phyloP scores from a whole-genome alignment of 2,888 invertebrate genomes.

The Branchellion lobata region DNA sequence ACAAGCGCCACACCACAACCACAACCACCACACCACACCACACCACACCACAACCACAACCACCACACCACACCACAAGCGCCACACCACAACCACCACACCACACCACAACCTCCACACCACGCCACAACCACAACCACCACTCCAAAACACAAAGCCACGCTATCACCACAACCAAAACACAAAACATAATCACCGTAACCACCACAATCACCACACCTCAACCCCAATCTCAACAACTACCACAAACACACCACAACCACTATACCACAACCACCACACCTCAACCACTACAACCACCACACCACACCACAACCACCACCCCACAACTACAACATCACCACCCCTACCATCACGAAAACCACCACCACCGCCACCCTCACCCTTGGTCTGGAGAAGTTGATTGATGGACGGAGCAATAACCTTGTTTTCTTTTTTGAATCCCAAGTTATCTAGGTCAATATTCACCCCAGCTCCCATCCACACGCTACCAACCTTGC shows the following conservation, averaged over 20 bases:
- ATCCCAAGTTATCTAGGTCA: conserved; percentile 77
- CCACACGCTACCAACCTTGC: conserved; percentile 54
- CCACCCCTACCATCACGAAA: background rate
- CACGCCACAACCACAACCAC: no score
- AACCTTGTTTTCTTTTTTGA: conserved; percentile 58
- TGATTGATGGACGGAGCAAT: conserved; percentile 82
- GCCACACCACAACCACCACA: no score
- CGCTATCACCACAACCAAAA: background rate
- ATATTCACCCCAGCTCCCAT: conserved; percentile 74
- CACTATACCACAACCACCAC: background rate
- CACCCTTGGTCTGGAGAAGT: conserved; percentile 61
- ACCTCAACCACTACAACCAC: background rate
- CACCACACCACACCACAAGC: no score
- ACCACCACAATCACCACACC: background rate
- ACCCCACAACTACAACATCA: background rate
- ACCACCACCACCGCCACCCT: background rate
- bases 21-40: no score
- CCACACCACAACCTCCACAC: no score
- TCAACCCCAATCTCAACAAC: background rate
- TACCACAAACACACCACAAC: background rate
- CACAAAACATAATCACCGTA: background rate
- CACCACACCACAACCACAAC: no score
- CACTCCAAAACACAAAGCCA: background rate
- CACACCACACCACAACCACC: background rate
- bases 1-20: no score